Evolutionary conservation across 2,797 vertebrate species (phyloP).

Genomic region (Echeneis naucrates): DNA sequence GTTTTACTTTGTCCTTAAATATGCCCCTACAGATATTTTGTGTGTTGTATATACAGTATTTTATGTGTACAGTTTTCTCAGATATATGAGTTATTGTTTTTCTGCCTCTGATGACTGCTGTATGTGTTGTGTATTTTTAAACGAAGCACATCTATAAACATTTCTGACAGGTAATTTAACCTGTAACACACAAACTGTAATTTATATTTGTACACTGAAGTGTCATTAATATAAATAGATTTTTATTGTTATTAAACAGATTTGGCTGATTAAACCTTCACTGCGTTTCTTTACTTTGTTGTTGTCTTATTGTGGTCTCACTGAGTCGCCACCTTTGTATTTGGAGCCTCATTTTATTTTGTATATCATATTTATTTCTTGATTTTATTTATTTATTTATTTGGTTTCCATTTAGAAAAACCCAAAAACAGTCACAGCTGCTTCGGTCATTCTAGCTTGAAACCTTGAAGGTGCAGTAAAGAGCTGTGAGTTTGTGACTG

Average conservation of each 20-base stretch:
- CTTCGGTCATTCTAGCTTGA: no score
- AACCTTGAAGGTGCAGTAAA: neutral
- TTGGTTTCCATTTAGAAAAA: neutral
- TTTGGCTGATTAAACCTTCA: neutral
- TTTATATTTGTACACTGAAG: constrained; percentile 49
- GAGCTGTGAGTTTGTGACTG: neutral
- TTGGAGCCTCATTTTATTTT: neutral
- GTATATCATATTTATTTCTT: no score
- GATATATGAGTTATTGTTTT: neutral
- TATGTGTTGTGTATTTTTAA: constrained; percentile 42
- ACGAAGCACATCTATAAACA: constrained; percentile 17
- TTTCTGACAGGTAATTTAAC: neutral
- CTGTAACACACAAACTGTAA: constrained; percentile 24
- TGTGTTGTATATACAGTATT: constrained; percentile 15
- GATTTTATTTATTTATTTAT: neutral
- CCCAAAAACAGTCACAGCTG: neutral
- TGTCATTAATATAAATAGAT: constrained; percentile 24
- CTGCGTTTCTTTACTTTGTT: neutral
- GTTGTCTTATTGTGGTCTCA: neutral
- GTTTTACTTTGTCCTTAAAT: neutral
- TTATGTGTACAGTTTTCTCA: constrained; percentile 21
- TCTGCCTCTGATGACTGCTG: constrained; percentile 19
- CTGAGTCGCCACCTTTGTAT: neutral
- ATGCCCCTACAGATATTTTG: neutral
- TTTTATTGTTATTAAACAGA: constrained; percentile 30